Evolutionary conservation across 2,888 invertebrate genomes (phyloP).

Genomic region (Rhagonycha lutea): DNA sequence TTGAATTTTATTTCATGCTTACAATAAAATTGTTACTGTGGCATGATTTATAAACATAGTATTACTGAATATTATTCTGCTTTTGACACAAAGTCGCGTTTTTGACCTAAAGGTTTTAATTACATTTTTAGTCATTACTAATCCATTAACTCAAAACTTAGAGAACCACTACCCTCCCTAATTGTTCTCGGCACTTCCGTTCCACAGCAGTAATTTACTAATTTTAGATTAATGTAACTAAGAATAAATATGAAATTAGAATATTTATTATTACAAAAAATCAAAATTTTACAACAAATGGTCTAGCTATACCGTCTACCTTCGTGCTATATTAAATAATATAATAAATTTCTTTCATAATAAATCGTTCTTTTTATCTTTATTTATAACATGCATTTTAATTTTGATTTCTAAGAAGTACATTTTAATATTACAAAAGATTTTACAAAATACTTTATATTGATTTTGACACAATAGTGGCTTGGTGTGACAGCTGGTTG

Average conservation of each 20-base stretch:
- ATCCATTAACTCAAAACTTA: neutral
- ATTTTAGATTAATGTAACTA: neutral
- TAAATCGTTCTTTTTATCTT: neutral
- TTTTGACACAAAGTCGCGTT: neutral
- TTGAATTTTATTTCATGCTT: neutral
- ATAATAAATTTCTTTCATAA: neutral
- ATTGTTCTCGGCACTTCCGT: neutral
- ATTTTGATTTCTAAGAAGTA: neutral
- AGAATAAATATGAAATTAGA: neutral
- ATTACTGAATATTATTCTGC: neutral
- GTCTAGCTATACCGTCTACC: neutral
- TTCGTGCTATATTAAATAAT: neutral
- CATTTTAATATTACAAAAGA: neutral
- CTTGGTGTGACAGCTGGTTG: too few species aligned
- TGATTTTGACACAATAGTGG: neutral
- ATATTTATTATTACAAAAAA: neutral
- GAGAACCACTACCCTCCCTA: neutral
- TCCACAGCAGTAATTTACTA: neutral
- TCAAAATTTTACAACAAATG: neutral
- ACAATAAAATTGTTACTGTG: neutral
- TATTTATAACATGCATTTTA: neutral
- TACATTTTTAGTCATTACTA: neutral
- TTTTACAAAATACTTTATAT: neutral
- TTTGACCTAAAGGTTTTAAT: neutral
- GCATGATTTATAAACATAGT: neutral